phyloP scores from a whole-genome alignment of 1,140 invertebrate species.

The Drosophila suzukii region DNA sequence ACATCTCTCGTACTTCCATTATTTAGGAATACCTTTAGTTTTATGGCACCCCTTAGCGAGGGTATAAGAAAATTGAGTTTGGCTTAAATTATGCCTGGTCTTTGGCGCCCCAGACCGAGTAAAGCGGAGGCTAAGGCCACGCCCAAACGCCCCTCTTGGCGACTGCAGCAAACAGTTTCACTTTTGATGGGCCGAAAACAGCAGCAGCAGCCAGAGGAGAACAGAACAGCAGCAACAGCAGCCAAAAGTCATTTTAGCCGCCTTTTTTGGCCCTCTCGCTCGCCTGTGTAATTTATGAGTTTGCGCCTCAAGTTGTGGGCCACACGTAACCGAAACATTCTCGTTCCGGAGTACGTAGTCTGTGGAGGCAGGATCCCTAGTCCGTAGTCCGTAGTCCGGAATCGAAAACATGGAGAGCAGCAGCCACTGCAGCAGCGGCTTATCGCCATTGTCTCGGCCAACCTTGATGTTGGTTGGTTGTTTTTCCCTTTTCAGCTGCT shows the following conservation, averaged over 20 bases:
- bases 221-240: slow-evolving; percentile 14
- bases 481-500: slow-evolving; percentile 19
- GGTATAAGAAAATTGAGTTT: slow-evolving; percentile 64
- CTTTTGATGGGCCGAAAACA: slow-evolving; percentile 56
- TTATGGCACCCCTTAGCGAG: slow-evolving; percentile 10
- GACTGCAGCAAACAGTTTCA: slow-evolving; percentile 78
- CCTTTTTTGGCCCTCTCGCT: slow-evolving; percentile 31
- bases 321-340: slow-evolving; percentile 51
- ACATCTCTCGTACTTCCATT: neutral
- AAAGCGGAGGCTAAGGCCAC: slow-evolving; percentile 36
- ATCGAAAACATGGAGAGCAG: slow-evolving; percentile 14
- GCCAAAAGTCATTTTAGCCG: slow-evolving; percentile 74
- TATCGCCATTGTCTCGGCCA: slow-evolving; percentile 73
- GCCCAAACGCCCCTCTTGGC: slow-evolving; percentile 59
- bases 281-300: slow-evolving; percentile 72
- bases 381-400: neutral
- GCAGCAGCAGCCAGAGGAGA: slow-evolving; percentile 52
- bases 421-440: slow-evolving; percentile 55
- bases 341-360: neutral
- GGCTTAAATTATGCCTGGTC: slow-evolving; percentile 64
- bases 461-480: slow-evolving; percentile 32
- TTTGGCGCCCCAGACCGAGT: slow-evolving; percentile 48
- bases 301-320: slow-evolving; percentile 77
- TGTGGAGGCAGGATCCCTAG: neutral
- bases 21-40: slow-evolving; percentile 6